Evolutionary conservation across 2,113 vertebrate genomes (phyloP).

Genomic region (Psammodynastes pulverulentus): DNA sequence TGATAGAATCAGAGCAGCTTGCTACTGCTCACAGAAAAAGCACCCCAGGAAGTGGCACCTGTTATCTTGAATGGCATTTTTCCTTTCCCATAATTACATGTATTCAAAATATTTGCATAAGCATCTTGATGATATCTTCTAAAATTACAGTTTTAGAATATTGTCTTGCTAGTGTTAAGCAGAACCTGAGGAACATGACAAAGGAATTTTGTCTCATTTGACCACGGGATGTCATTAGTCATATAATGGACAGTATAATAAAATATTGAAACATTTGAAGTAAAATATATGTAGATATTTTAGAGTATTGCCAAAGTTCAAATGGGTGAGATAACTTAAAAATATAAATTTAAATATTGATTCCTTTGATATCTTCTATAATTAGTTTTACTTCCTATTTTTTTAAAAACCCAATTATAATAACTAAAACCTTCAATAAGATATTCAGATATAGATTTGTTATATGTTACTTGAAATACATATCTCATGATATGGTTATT

Average conservation of each 20-base stretch:
- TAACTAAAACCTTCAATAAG: neutral
- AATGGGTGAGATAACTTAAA: neutral
- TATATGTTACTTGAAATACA: neutral
- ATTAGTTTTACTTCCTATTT: neutral
- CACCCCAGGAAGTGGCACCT: constrained; percentile 35
- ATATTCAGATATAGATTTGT: neutral
- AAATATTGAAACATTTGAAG: neutral
- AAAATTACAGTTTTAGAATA: constrained; percentile 17
- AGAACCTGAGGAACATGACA: neutral
- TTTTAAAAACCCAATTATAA: neutral
- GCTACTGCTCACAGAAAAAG: constrained; percentile 24
- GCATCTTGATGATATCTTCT: constrained; percentile 26
- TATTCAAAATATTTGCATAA: constrained; percentile 29
- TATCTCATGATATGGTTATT: neutral
- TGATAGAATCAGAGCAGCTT: constrained; percentile 27
- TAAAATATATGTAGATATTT: neutral
- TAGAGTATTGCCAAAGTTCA: neutral
- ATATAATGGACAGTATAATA: neutral
- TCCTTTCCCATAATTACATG: constrained; percentile 33
- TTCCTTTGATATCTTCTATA: neutral
- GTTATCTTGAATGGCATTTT: constrained; percentile 17
- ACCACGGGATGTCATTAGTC: neutral
- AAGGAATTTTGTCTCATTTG: neutral
- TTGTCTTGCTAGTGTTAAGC: constrained; percentile 21
- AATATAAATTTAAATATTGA: neutral